Evolutionary conservation across 2,797 vertebrate species (phyloP).

Genomic region (Erpetoichthys calabaricus): DNA sequence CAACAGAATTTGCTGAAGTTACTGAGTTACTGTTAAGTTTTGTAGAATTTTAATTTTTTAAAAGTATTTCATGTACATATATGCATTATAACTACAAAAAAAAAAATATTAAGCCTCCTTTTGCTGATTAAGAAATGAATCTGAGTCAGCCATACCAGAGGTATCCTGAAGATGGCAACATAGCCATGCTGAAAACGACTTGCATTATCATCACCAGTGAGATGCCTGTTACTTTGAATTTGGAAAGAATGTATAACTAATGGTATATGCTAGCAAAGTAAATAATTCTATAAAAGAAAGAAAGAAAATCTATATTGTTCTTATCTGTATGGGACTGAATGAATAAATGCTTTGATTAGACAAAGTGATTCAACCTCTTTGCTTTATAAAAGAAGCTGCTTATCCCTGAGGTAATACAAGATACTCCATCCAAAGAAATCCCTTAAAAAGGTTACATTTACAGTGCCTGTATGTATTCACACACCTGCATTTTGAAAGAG

Average conservation of each 20-base stretch:
- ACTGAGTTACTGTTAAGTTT: no score
- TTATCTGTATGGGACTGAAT: not conserved
- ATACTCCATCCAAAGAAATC: no score
- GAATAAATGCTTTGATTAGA: not conserved
- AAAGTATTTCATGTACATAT: no score
- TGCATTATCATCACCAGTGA: conserved; percentile 10
- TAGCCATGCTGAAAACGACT: conserved; percentile 23
- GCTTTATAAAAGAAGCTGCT: no score
- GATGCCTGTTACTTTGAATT: conserved; percentile 23
- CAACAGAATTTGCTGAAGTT: no score
- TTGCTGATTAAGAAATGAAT: not conserved
- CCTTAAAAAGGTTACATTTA: no score
- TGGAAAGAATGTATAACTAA: not conserved
- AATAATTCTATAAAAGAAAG: not conserved
- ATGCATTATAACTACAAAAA: no score
- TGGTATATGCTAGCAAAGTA: not conserved
- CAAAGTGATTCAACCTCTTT: not conserved
- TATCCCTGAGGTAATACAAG: no score
- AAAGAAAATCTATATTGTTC: not conserved
- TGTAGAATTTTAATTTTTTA: no score
- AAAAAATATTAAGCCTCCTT: no score
- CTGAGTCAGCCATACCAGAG: not conserved
- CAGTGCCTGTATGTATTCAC: no score
- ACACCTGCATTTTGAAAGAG: no score
- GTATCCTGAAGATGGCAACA: conserved; percentile 38